Evolutionary conservation across 2,888 invertebrate species (phyloP), one percentile per base, ranked within the genome.

Genomic region (Adelognathus sp.): DNA sequence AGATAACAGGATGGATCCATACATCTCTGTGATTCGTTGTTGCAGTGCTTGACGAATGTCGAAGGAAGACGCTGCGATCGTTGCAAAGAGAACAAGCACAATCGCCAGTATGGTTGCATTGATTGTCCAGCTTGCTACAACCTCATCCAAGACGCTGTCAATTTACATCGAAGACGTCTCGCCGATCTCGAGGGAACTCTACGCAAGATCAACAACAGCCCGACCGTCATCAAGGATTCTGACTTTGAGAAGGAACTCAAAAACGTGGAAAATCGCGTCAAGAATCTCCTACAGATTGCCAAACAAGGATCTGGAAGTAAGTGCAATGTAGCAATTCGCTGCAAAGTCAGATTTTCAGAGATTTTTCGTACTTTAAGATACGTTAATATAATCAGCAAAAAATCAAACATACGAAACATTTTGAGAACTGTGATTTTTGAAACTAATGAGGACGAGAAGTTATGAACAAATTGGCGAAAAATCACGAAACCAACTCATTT

Each of bases 101-200:
- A 98, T 89, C 94, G 98, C 27, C 96, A 97, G 81, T 95, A 96
- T 72, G 98, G 98, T 14, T 97, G 97, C 85, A 93, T 96, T 56
- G 95, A 97, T 88, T 99, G 99, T 90, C 98, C 98, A 0, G 95
- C 97, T 7, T 99, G 99, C 91, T 99, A 99, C 91, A 97, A 97
- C 90, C 93, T 99, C 7, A 98, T 99, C 0, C 96, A 97, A 89
- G 96, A 96, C 76, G 96, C 97, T 0, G 97, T 97, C 5, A 95
- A 96, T 87, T 92, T 93, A 6, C 97, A 98, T 87, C 93, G 97
- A 73, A 92, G 90, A 24, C 96, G 97, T 86, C 92, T 98, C 61
- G 92, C 93, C 1, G 95, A 96, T 74, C 93, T 99, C 27, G 95
- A 95, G 83, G 94, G 95, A 67, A 94, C 94, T 29, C 92, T 98